Conservation (phyloP, 2,113 vertebrate genomes). For the Silurus meridionalis region DNA sequence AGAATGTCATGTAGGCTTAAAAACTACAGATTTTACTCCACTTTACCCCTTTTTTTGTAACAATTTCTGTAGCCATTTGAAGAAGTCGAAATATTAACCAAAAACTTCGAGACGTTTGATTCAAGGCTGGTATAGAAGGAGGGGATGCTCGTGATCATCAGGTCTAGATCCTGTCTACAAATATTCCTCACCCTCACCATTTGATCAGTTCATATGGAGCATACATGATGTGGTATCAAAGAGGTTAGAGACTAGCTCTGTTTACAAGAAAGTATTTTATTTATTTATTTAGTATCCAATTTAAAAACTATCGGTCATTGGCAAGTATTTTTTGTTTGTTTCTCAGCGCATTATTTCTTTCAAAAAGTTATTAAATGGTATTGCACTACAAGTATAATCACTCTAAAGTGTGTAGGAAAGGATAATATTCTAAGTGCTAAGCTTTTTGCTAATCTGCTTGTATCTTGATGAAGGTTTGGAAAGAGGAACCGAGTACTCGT, state of each 20-base stretch:
- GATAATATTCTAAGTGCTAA: not conserved
- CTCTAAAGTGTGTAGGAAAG: not conserved
- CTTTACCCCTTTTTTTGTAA: not conserved
- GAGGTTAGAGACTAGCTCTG: too few species aligned
- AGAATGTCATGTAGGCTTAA: not conserved
- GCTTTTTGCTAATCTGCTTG: not conserved
- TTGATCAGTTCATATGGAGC: too few species aligned
- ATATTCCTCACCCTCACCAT: not conserved
- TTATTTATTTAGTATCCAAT: too few species aligned
- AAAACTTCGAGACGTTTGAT: not conserved
- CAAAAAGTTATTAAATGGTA: not conserved
- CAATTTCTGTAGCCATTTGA: not conserved
- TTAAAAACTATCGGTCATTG: too few species aligned
- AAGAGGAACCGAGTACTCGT: conserved; percentile 90
- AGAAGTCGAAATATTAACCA: not conserved
- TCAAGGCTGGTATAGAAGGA: not conserved
- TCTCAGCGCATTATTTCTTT: not conserved
- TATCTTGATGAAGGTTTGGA: conserved; percentile 79
- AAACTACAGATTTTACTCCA: not conserved
- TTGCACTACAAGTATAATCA: not conserved
- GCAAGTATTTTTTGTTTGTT: not conserved
- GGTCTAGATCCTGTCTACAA: not conserved
- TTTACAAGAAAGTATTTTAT: too few species aligned
- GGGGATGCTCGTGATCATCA: not conserved
- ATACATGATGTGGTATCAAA: too few species aligned